A percentile compares a stretch with the other conserved stretches of the same genome.
Evolutionary conservation across 2,797 vertebrate genomes (phyloP).

Genomic region (Siniperca undulata): DNA sequence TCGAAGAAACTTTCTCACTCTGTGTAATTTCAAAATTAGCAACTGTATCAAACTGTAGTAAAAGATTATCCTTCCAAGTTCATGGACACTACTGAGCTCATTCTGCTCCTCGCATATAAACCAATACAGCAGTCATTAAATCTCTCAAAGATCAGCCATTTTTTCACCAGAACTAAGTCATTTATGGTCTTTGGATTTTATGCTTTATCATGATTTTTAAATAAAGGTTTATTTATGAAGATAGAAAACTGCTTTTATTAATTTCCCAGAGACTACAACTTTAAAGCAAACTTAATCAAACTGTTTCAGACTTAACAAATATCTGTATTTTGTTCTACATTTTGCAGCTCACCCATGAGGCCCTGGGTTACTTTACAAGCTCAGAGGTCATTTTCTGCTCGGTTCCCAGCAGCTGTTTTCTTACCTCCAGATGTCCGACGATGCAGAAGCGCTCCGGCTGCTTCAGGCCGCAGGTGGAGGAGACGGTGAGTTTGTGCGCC

Average conservation of each 20-base stretch:
- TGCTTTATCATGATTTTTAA: neutral
- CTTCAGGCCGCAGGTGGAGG: conserved; percentile 92
- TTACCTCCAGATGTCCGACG: conserved; percentile 94
- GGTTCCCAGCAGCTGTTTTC: neutral
- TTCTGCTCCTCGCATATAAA: neutral
- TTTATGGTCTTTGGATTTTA: neutral
- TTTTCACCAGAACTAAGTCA: neutral
- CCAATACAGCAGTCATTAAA: neutral
- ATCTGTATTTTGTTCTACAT: neutral
- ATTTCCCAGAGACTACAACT: neutral
- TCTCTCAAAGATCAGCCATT: neutral
- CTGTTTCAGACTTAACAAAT: neutral
- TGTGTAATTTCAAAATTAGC: neutral
- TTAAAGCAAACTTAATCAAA: too few species aligned
- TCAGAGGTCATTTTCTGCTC: neutral
- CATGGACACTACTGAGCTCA: neutral
- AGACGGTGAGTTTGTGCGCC: conserved; percentile 87
- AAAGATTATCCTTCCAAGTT: neutral
- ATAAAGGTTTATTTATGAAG: neutral
- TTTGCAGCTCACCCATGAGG: neutral
- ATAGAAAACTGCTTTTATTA: conserved; percentile 1
- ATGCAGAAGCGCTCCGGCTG: conserved; percentile 92
- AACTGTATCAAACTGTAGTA: neutral
- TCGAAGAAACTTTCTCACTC: neutral
- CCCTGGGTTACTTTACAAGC: neutral